Evolutionary conservation across 2,888 invertebrate genomes (phyloP).

Genomic region (Molorchus minor): DNA sequence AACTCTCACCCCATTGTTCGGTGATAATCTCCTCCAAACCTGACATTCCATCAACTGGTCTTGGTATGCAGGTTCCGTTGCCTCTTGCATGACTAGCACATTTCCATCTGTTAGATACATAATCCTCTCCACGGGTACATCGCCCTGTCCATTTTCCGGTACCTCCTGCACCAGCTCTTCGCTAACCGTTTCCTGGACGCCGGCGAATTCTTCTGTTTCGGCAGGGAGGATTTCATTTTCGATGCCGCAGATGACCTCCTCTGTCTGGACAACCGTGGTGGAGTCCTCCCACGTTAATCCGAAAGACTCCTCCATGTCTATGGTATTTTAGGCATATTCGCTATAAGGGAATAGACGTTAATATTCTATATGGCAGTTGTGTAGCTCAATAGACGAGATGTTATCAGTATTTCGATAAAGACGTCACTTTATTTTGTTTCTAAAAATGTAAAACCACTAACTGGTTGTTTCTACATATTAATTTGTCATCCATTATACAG

Average conservation of each 20-base stretch:
- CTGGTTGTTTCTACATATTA: background rate
- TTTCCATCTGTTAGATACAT: conserved; percentile 60
- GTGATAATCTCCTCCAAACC: conserved; percentile 83
- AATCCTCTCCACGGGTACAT: conserved; percentile 47
- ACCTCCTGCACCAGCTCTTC: conserved; percentile 32
- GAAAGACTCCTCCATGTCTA: conserved; percentile 58
- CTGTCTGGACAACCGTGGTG: conserved; percentile 60
- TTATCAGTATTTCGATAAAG: too few species aligned
- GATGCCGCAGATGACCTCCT: conserved; percentile 67
- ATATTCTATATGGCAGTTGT: too few species aligned
- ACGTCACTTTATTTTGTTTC: too few species aligned
- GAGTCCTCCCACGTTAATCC: conserved; percentile 61
- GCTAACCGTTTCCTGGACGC: conserved; percentile 50
- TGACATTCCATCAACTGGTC: conserved; percentile 65
- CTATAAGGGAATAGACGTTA: conserved; percentile 7
- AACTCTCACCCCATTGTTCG: conserved; percentile 80
- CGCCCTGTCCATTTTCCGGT: conserved; percentile 33
- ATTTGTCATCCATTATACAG: background rate
- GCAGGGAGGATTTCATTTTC: conserved; percentile 61
- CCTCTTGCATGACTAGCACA: conserved; percentile 57
- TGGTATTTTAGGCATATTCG: background rate
- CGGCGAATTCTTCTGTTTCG: conserved; percentile 58
- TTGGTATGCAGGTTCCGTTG: conserved; percentile 51
- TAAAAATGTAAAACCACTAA: too few species aligned
- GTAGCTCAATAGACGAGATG: background rate